Percentiles rank a stretch among this genome's conserved stretches.
Conservation (phyloP, 2,113 vertebrate species). For the Brienomyrus brachyistius region DNA sequence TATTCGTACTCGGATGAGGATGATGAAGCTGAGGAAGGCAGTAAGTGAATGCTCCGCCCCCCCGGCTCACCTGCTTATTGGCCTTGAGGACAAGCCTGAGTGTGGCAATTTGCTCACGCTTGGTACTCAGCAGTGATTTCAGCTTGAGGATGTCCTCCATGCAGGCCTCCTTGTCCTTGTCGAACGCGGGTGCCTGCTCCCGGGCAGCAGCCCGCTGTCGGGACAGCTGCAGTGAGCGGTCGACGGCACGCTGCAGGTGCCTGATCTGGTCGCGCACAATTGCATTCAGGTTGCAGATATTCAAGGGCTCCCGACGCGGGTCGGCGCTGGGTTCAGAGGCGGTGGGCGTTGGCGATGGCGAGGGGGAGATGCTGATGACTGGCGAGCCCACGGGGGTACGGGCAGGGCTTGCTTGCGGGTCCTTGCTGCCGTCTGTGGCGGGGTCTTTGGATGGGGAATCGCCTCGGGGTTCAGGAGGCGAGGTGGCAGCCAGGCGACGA, state of each 20-base stretch:
- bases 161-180: conserved; percentile 92
- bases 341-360: conserved; percentile 66
- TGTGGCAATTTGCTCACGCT: conserved; percentile 93
- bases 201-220: conserved; percentile 83
- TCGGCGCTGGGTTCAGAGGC: conserved; percentile 69
- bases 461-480: conserved; percentile 54
- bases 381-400: conserved; percentile 74
- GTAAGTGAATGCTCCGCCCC: background rate
- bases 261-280: conserved; percentile 96
- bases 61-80: conserved; percentile 80
- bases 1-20: background rate
- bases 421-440: conserved; percentile 66
- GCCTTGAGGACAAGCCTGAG: conserved; percentile 88
- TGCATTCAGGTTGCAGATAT: conserved; percentile 92
- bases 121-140: conserved; percentile 90
- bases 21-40: background rate
- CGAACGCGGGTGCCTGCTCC: conserved; percentile 81
- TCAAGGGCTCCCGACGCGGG: conserved; percentile 87
- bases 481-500: conserved; percentile 64
- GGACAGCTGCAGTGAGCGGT: conserved; percentile 82
- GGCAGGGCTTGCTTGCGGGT: conserved; percentile 56
- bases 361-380: conserved; percentile 84
- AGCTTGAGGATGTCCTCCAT: conserved; percentile 96
- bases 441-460: conserved; percentile 62
- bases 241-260: conserved; percentile 91